Percentiles rank a stretch among this genome's conserved stretches.
Conservation (phyloP, 2,888 invertebrate genomes). For the Synergus japonicus region DNA sequence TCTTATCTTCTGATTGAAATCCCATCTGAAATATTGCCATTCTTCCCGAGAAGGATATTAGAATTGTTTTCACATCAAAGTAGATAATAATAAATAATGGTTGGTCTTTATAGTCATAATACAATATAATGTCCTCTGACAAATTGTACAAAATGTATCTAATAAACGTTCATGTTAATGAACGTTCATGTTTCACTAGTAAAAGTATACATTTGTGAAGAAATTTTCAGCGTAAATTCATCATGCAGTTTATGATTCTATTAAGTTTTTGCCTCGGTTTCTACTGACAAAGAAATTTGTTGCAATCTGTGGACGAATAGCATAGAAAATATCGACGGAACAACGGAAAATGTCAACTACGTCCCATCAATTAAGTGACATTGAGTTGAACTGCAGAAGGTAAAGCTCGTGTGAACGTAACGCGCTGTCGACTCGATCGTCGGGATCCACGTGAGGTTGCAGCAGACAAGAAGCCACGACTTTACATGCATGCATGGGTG, state of each 20-base stretch:
- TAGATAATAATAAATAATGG: no score
- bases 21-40: no score
- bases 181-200: not conserved
- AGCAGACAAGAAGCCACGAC: constrained; percentile 12
- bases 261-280: not conserved
- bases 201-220: not conserved
- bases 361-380: constrained; percentile 9
- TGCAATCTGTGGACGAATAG: not conserved
- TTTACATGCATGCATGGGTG: constrained; percentile 1
- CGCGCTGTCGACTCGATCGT: not conserved
- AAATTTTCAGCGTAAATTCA: not conserved
- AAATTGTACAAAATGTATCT: no score
- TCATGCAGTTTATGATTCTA: not conserved
- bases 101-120: no score
- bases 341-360: constrained; percentile 7
- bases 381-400: not conserved
- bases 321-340: not conserved
- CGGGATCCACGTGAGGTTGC: constrained; percentile 3
- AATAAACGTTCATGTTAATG: no score
- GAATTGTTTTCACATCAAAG: no score
- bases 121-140: no score
- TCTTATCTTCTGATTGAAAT: not conserved
- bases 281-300: not conserved
- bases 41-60: no score
- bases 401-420: constrained; percentile 6